These are phyloP conservation scores for Rhimphoctona megacephalus DNA, from an alignment of 2,888 invertebrate species.

Conservation along the genomic window DNA sequence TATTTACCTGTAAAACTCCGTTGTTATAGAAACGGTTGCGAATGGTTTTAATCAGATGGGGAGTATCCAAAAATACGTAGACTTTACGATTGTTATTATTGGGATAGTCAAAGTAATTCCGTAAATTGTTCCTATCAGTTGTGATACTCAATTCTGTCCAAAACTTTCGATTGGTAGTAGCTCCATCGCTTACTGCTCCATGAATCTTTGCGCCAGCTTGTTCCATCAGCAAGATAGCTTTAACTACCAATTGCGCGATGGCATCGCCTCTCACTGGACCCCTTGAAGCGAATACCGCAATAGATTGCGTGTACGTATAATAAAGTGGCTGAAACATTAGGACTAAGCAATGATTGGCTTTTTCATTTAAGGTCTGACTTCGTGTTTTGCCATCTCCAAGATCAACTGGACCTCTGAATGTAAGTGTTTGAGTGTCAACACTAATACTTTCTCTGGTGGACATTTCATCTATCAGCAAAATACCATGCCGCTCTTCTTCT, in stretches of 20 bases:
- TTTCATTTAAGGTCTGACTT: slow-evolving; percentile 13
- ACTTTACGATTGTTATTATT: too few relatives aligned
- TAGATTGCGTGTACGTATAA: slow-evolving; percentile 37
- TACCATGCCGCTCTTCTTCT: slow-evolving; percentile 57
- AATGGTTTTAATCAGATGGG: too few relatives aligned
- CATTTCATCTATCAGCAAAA: slow-evolving; percentile 63
- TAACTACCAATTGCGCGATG: not conserved
- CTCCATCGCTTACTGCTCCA: too few relatives aligned
- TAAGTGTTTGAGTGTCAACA: slow-evolving; percentile 47
- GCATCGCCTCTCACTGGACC: slow-evolving; percentile 6
- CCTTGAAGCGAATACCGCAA: slow-evolving; percentile 56
- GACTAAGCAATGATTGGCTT: slow-evolving; percentile 23
- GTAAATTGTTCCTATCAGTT: too few relatives aligned
- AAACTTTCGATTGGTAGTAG: too few relatives aligned
- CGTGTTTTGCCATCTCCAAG: slow-evolving; percentile 10
- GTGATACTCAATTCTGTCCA: too few relatives aligned
- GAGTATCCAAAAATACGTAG: too few relatives aligned
- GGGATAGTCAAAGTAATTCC: too few relatives aligned
- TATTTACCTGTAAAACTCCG: too few relatives aligned
- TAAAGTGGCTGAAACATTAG: slow-evolving; percentile 45
- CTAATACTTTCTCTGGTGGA: slow-evolving; percentile 4
- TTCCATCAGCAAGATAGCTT: not conserved
- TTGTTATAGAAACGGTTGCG: too few relatives aligned
- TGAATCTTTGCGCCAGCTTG: too few relatives aligned
- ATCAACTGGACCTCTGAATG: slow-evolving; percentile 57